Percentiles rank a stretch among this genome's conserved stretches.
Conservation (phyloP, 2,888 invertebrate genomes). For the Phasia obesa region DNA sequence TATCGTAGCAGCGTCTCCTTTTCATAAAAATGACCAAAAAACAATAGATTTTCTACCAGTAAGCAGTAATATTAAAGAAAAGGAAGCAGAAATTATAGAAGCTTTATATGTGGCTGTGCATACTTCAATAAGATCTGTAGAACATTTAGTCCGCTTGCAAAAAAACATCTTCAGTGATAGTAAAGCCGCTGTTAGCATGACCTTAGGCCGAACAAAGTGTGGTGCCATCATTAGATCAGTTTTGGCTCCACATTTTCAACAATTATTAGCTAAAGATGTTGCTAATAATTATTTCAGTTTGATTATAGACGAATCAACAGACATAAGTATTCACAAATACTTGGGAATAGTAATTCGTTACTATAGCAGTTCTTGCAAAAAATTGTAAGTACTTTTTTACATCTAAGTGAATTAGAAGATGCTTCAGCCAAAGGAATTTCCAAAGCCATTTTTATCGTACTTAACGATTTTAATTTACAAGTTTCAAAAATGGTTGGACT, state of each 20-base stretch:
- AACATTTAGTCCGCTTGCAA: conserved; percentile 39
- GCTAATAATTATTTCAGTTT: not conserved
- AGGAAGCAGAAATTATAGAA: conserved; percentile 29
- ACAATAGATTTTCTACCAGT: conserved; percentile 21
- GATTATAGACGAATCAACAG: conserved; percentile 55
- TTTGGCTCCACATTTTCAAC: not conserved
- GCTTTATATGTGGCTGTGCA: conserved; percentile 41
- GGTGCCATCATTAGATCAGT: not conserved
- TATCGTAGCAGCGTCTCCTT: conserved; percentile 22
- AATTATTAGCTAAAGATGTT: not conserved
- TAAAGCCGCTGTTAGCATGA: conserved; percentile 19
- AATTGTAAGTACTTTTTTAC: conserved; percentile 53
- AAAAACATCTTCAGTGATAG: conserved; percentile 13
- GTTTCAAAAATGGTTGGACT: conserved; percentile 53
- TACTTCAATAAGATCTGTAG: conserved; percentile 31
- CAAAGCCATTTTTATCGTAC: conserved; percentile 26
- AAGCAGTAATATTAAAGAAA: not conserved
- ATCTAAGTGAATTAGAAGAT: conserved; percentile 39
- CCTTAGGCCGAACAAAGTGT: conserved; percentile 33
- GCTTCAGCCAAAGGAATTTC: conserved; percentile 32
- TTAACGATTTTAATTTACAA: conserved; percentile 37
- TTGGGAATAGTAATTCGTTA: conserved; percentile 54
- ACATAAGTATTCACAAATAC: conserved; percentile 56
- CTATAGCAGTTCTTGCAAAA: conserved; percentile 47
- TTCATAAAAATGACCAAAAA: conserved; percentile 24